These are phyloP conservation scores for Rhorus exstirpatorius DNA, from an alignment of 2,888 invertebrate species.

Conservation along the genomic window DNA sequence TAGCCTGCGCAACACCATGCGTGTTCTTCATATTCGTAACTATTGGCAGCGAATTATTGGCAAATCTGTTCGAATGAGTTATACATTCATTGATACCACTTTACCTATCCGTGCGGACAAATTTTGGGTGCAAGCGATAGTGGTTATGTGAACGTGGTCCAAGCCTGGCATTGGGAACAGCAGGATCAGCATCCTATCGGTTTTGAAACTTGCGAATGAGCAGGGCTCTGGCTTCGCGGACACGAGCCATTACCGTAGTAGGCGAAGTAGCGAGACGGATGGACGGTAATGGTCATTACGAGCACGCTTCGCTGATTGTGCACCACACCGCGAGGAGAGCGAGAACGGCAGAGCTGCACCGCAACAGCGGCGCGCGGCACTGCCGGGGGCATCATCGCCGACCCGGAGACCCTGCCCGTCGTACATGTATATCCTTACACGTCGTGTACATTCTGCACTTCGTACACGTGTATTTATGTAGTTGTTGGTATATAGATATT, in stretches of 20 bases:
- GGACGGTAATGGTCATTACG: slow-evolving; percentile 85
- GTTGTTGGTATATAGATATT: slow-evolving; percentile 73
- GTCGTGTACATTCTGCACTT: slow-evolving; percentile 16
- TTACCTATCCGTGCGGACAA: background rate
- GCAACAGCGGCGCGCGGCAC: slow-evolving; percentile 66
- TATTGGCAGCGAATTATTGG: background rate
- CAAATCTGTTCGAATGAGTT: background rate
- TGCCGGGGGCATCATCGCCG: slow-evolving; percentile 85
- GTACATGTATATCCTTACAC: slow-evolving; percentile 70
- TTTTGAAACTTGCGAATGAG: slow-evolving; percentile 22
- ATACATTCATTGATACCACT: background rate
- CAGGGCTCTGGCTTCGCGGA: slow-evolving; percentile 74
- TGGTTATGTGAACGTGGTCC: background rate
- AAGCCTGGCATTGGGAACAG: slow-evolving; percentile 21
- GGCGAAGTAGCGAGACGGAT: slow-evolving; percentile 82
- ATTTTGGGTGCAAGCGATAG: background rate
- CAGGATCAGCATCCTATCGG: slow-evolving; percentile 61
- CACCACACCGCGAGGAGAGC: slow-evolving; percentile 80
- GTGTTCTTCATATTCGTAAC: too few species aligned
- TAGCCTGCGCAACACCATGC: background rate
- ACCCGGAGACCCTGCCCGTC: slow-evolving; percentile 84
- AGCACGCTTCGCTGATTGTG: slow-evolving; percentile 85
- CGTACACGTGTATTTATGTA: slow-evolving; percentile 21
- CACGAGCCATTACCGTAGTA: slow-evolving; percentile 84
- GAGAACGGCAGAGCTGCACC: slow-evolving; percentile 55